Evolutionary conservation across 2,888 invertebrate species (phyloP), one percentile per base, ranked within the genome.

Genomic region (Drosophila yooni): DNA sequence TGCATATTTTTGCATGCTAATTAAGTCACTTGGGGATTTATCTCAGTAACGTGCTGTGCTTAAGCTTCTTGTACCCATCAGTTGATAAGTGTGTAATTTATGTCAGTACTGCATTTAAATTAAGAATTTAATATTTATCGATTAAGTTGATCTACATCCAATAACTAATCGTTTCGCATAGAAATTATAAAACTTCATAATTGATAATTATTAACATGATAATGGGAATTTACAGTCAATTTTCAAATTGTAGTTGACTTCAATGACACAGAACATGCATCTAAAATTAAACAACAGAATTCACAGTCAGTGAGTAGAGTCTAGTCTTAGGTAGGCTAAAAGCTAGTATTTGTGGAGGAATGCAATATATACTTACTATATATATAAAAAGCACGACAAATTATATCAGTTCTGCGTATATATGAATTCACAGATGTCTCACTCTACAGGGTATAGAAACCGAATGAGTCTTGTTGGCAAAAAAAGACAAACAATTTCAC

Each of bases 1-100:
- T 76, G 68, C 84, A 74, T 13, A 74, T 78, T 75, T 82, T 77
- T 63, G 80, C 82, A 86, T 86, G 85, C 85, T 86, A 89, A 86
- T 86, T 86, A 89, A 89, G 85, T 84, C 85, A 86, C 89, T 89
- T 71, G 61, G 15, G 4, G 18, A 31, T 8, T 57, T 43, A 43
- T 31, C 57, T 29, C 27, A 25, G 36, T 10, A 15, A 53, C 21
- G 34, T 34, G 34, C 34, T 15, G 25, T 2, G 2, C 18, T 25
- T 25, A n/a, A 13, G n/a, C 46, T 52, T 48, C n/a, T 27, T 29
- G 25, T 27, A 25, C n/a, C 27, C 18, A 53, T 58, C 56, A 64
- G 40, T 66, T 66, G 70, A 70, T 86, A 73, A 77, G 66, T 69
- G 60, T 65, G 64, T 62, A 50, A 81, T 68, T 77, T 65, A 70